phyloP scores from a whole-genome alignment of 2,888 invertebrate species.

The Amorpha juglandis region DNA sequence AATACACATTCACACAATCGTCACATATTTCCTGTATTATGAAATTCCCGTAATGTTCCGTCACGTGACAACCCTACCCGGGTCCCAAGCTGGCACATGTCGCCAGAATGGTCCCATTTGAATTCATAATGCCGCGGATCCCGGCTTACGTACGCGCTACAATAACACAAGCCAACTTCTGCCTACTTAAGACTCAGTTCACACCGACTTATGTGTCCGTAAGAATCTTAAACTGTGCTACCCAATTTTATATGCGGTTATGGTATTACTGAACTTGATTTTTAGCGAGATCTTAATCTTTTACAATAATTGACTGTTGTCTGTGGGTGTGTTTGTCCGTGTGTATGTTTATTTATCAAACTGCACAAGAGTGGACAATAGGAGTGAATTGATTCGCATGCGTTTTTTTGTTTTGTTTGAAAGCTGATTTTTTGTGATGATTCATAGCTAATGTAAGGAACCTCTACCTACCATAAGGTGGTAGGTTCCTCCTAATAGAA shows the following conservation, averaged over 20 bases:
- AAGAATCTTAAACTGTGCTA: neutral
- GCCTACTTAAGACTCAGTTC: conserved; percentile 23
- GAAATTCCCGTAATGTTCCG: conserved; percentile 7
- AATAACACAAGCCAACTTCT: conserved; percentile 26
- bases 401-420: no score
- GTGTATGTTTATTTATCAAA: no score
- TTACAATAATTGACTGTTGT: no score
- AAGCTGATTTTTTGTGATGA: no score
- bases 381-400: no score
- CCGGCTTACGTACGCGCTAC: conserved; percentile 24
- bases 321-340: no score
- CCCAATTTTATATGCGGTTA: neutral
- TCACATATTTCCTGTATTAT: neutral
- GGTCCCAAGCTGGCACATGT: conserved; percentile 36
- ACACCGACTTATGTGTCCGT: conserved; percentile 11
- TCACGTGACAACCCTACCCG: conserved; percentile 18
- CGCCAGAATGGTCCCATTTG: conserved; percentile 41
- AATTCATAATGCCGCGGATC: conserved; percentile 41
- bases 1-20: neutral
- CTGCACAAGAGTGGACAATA: no score
- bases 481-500: no score
- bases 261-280: neutral
- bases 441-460: no score
- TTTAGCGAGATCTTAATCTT: neutral
- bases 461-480: no score